A percentile compares a stretch with the other conserved stretches of the same genome.
These are phyloP conservation scores for Sphenopsis melanotis DNA, from an alignment of 2,797 vertebrate genomes.

Conservation along the genomic window DNA sequence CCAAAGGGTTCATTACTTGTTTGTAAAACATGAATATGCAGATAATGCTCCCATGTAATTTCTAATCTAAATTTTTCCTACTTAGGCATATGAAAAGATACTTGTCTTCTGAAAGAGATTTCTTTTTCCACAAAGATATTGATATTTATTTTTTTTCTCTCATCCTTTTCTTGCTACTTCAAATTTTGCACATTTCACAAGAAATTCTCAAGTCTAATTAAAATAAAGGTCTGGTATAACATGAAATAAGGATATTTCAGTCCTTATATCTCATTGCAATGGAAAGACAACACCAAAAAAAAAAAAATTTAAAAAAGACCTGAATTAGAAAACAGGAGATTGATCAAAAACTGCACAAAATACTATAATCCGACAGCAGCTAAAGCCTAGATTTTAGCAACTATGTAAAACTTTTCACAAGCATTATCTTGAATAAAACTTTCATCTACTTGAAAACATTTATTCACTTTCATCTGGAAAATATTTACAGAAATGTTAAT, in stretches of 20 bases:
- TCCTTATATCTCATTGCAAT: background rate
- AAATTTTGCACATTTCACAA: background rate
- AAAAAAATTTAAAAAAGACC: background rate
- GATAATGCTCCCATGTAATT: background rate
- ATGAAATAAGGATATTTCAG: background rate
- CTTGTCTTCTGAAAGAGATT: background rate
- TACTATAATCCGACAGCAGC: background rate
- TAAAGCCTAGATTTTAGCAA: background rate
- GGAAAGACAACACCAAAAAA: background rate
- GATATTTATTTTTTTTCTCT: background rate
- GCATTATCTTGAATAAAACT: background rate
- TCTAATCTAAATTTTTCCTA: conserved; percentile 7
- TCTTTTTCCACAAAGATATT: background rate
- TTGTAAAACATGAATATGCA: background rate
- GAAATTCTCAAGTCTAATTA: background rate
- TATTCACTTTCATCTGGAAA: background rate
- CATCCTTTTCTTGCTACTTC: background rate
- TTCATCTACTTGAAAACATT: background rate
- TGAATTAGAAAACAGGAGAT: background rate
- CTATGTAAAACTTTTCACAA: background rate
- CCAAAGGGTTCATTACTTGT: background rate
- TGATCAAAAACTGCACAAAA: background rate
- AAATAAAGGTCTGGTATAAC: background rate
- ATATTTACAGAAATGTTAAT: background rate
- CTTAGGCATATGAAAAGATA: background rate